Base-by-base conservation (phyloP, 2,113 vertebrate species). In the Todiramphus chloris region DNA sequence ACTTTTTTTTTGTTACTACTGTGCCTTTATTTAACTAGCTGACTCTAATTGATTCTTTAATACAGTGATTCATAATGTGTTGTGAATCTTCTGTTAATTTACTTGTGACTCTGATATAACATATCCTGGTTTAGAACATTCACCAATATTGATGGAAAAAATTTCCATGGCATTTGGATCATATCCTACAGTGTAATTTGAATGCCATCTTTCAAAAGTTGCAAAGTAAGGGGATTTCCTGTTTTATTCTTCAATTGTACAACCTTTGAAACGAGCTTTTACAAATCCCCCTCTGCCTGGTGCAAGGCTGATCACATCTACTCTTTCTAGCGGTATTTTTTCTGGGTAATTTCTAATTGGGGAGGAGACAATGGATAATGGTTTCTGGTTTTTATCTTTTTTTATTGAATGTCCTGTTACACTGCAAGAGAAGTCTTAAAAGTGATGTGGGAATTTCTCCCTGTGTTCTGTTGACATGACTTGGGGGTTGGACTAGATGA, bases 61-160 rank as follows among this genome's bases (percentile, higher is more conserved):
- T 70, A 90, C 39, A 73, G 43, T 81, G 85, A 78, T 84, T 85
- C 86, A 69, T 48, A 95, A 91, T 9, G 44, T 89, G 74, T 83
- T 90, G 72, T 76, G 87, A 91, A 80, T 95, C 60, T 90, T 91
- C 83, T 77, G 74, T 67, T 95, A 72, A 90, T 83, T 82, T 83
- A 68, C 48, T 91, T 91, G 69, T 2, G 2, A 83, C 16, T 58
- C 59, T 63, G 51, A 94, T 91, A 92, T 91, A 94, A 93, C 70
- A 85, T n/a, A 94, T 96, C 90, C 93, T 93, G 84, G 77, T 96
- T 95, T 67, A 96, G 88, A 90, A 92, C 76, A 81, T 60, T 43
- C 73, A 95, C 59, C 0, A 2, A 92, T 83, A 37, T 17, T 43
- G 43, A 88, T 24, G 64, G 75, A 92, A 96, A 94, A 64, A 43